Evolutionary conservation across 2,113 vertebrate genomes (phyloP).

Genomic region (Poeciliopsis turrubarensis): DNA sequence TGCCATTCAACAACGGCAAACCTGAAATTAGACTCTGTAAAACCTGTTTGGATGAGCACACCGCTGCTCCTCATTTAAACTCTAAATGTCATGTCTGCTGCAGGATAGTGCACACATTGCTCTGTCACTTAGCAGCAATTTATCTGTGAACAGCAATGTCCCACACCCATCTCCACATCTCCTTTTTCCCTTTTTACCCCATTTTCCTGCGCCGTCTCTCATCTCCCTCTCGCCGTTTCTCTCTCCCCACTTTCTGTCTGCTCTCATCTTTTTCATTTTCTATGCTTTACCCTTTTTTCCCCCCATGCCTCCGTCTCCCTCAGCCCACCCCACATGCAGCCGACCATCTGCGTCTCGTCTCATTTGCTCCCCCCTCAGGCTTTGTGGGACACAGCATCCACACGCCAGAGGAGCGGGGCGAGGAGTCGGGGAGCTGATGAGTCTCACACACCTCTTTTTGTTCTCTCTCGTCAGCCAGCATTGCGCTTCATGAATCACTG

Average conservation of each 20-base stretch:
- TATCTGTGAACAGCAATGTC: conserved; percentile 13
- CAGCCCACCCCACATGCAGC: background rate
- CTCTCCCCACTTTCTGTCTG: background rate
- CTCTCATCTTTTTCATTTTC: background rate
- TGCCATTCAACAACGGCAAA: conserved; percentile 7
- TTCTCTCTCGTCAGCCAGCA: conserved; percentile 41
- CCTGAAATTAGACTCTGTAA: conserved; percentile 27
- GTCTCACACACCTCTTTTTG: conserved; percentile 22
- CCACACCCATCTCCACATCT: conserved; percentile 2
- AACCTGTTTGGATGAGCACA: conserved; percentile 30
- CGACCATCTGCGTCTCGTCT: conserved; percentile 38
- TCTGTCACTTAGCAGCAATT: conserved; percentile 43
- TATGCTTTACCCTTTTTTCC: conserved; percentile 1
- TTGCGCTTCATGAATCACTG: conserved; percentile 31
- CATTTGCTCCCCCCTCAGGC: conserved; percentile 60
- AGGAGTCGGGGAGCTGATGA: conserved; percentile 24
- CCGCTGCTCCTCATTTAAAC: conserved; percentile 46
- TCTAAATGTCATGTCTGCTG: conserved; percentile 44
- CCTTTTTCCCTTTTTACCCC: conserved; percentile 9
- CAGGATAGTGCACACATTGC: conserved; percentile 25
- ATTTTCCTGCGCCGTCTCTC: conserved; percentile 10
- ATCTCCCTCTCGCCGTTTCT: conserved; percentile 9
- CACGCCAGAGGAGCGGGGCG: conserved; percentile 2
- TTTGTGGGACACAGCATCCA: conserved; percentile 37
- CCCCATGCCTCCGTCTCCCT: conserved; percentile 1